Evolutionary conservation across 2,113 vertebrate genomes (phyloP).

Genomic region (Indicator maculatus): DNA sequence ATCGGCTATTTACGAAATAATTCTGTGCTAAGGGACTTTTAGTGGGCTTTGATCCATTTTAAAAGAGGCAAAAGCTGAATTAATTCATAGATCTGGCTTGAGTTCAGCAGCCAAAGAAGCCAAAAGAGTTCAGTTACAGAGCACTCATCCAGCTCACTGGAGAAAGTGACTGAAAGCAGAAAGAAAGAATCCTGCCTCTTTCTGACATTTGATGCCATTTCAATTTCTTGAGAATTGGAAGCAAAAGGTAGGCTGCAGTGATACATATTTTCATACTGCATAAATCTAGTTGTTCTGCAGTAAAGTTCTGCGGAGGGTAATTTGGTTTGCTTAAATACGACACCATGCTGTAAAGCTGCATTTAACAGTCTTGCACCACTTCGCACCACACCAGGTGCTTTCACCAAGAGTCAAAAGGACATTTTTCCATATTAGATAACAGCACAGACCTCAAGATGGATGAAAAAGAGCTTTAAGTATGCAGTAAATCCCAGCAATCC

Average conservation of each 20-base stretch:
- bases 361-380: neutral
- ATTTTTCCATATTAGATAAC: neutral
- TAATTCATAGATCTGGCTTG: slow-evolving; percentile 59
- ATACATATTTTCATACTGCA: neutral
- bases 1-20: slow-evolving; percentile 47
- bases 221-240: neutral
- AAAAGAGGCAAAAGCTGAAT: slow-evolving; percentile 34
- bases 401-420: neutral
- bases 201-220: neutral
- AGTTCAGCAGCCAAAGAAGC: slow-evolving; percentile 22
- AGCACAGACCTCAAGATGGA: neutral
- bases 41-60: slow-evolving; percentile 18
- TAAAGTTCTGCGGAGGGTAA: neutral
- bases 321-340: neutral
- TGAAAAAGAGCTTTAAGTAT: neutral
- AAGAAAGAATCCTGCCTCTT: neutral
- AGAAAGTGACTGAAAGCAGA: slow-evolving; percentile 21
- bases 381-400: neutral
- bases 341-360: neutral
- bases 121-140: slow-evolving; percentile 38
- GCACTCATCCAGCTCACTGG: slow-evolving; percentile 8
- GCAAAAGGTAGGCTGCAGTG: neutral
- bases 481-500: neutral
- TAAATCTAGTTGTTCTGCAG: neutral
- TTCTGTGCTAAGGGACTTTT: slow-evolving; percentile 20